Conservation (phyloP, 1,140 invertebrate genomes). For the Sarcophaga peregrina region DNA sequence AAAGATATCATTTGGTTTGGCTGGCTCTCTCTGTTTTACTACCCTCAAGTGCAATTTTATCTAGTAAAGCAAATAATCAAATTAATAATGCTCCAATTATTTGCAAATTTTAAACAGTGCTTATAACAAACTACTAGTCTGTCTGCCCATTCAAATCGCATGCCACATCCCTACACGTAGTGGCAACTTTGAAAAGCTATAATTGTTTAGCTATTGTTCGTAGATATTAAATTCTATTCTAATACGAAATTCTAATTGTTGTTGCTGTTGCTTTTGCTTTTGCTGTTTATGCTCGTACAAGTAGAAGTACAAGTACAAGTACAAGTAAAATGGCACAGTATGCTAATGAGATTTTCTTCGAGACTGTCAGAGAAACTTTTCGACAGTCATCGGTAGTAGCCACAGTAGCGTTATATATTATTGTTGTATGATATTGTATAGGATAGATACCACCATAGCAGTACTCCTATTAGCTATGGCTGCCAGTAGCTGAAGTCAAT, state of each 20-base stretch:
- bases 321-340: slow-evolving; percentile 2
- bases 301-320: too few species aligned
- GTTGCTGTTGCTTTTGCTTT: not conserved
- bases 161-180: not conserved
- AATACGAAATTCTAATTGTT: not conserved
- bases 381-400: not conserved
- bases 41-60: slow-evolving; percentile 35
- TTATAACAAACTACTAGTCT: slow-evolving; percentile 19
- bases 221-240: slow-evolving; percentile 25
- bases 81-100: slow-evolving; percentile 47
- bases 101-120: slow-evolving; percentile 45
- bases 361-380: not conserved
- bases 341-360: slow-evolving; percentile 18
- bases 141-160: not conserved
- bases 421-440: not conserved
- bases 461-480: not conserved
- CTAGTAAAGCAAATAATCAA: slow-evolving; percentile 44
- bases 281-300: too few species aligned
- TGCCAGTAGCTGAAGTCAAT: too few species aligned
- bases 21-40: slow-evolving; percentile 6
- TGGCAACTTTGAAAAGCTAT: slow-evolving; percentile 24
- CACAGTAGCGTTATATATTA: not conserved
- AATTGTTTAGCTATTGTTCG: slow-evolving; percentile 41
- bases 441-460: too few species aligned
- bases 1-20: not conserved